Evolutionary conservation across 2,888 invertebrate genomes (phyloP).

Genomic region (Sericinus montela): DNA sequence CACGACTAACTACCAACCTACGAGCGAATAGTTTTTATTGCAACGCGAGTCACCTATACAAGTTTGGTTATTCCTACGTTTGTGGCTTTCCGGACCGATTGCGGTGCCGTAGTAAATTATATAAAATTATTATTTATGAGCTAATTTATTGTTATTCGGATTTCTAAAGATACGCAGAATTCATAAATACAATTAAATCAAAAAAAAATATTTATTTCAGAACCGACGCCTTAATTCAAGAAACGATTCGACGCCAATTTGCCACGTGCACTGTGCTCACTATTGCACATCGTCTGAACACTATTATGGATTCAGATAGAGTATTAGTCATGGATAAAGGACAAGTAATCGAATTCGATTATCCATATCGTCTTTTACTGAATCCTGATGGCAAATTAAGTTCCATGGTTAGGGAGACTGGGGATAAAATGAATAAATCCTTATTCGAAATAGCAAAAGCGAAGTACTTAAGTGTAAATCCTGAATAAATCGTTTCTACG

Average conservation of each 20-base stretch:
- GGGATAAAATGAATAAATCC: constrained; percentile 59
- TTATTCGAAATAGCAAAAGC: constrained; percentile 55
- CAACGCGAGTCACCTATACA: too few species aligned
- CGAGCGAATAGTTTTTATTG: too few species aligned
- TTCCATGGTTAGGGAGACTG: constrained; percentile 85
- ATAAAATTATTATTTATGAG: too few species aligned
- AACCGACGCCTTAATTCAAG: constrained; percentile 88
- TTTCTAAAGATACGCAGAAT: too few species aligned
- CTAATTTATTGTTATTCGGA: too few species aligned
- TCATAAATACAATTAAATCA: too few species aligned
- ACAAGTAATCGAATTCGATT: constrained; percentile 83
- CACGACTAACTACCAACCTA: too few species aligned
- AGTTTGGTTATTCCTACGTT: too few species aligned
- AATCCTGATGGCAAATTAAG: constrained; percentile 79
- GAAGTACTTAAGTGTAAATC: constrained; percentile 44
- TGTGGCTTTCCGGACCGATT: too few species aligned
- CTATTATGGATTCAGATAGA: constrained; percentile 94
- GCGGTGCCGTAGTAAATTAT: too few species aligned
- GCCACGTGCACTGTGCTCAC: constrained; percentile 90
- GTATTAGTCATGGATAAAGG: constrained; percentile 93
- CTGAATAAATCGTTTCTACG: too few species aligned
- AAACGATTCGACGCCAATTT: constrained; percentile 88
- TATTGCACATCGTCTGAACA: constrained; percentile 93
- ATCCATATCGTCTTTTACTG: constrained; percentile 81
- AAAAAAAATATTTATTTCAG: constrained; percentile 33